Evolutionary conservation across 2,113 vertebrate species (phyloP).

Genomic region (Serranochromis macrocephalus): DNA sequence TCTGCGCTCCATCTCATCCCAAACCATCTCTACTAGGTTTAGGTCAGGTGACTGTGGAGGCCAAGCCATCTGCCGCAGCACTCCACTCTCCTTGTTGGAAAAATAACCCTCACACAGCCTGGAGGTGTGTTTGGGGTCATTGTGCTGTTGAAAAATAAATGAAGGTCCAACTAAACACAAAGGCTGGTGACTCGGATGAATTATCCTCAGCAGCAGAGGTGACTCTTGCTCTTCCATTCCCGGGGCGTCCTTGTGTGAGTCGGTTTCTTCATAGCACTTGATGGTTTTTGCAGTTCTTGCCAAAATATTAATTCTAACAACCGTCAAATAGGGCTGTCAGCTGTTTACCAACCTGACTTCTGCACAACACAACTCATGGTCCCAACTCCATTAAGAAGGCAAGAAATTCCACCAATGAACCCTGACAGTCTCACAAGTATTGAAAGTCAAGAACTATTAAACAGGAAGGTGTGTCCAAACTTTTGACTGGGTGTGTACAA

Average conservation of each 20-base stretch:
- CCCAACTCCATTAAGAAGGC: background rate
- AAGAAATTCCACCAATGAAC: background rate
- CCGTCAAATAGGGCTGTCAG: background rate
- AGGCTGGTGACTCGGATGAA: background rate
- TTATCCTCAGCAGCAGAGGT: background rate
- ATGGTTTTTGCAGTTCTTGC: background rate
- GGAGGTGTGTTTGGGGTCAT: background rate
- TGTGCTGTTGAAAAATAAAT: background rate
- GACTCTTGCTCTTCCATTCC: rapidly evolving
- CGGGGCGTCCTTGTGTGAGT: background rate
- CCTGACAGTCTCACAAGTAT: background rate
- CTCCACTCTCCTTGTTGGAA: background rate
- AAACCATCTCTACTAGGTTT: background rate
- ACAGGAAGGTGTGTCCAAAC: background rate
- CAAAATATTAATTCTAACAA: background rate
- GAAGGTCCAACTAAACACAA: background rate
- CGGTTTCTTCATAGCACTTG: background rate
- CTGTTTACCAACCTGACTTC: background rate
- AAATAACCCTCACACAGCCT: background rate
- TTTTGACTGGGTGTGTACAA: background rate
- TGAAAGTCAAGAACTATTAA: background rate
- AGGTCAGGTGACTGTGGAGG: background rate
- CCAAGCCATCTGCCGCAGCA: background rate
- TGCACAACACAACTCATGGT: background rate
- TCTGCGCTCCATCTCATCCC: background rate